Evolutionary conservation across 2,888 invertebrate species (phyloP).

Genomic region (Diaperis boleti): DNA sequence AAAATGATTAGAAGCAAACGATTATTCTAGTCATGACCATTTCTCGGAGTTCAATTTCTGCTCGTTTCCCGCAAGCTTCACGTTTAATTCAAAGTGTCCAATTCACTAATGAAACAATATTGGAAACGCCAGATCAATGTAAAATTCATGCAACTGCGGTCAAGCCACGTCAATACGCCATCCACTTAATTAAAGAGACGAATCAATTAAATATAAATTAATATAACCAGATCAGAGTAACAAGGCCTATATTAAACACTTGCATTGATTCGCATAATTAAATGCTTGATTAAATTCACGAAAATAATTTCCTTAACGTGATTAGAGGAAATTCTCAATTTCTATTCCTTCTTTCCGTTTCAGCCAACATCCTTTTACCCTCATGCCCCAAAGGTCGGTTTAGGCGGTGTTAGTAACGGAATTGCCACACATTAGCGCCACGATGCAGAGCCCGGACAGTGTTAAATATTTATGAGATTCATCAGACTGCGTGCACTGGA

Average conservation of each 20-base stretch:
- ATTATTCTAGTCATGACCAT: no score
- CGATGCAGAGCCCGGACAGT: constrained; percentile 43
- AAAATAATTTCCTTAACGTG: constrained; percentile 48
- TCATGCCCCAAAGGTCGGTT: constrained; percentile 40
- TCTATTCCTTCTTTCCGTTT: constrained; percentile 51
- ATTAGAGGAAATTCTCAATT: constrained; percentile 50
- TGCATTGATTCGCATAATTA: constrained; percentile 24
- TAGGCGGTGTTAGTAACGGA: constrained; percentile 45
- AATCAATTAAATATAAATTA: constrained; percentile 28
- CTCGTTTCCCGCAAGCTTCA: not conserved
- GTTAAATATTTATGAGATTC: constrained; percentile 53
- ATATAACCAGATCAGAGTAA: constrained; percentile 10
- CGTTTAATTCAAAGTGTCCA: constrained; percentile 1
- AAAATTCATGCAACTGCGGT: constrained; percentile 27
- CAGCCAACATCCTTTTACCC: constrained; percentile 44
- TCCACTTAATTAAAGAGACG: constrained; percentile 11
- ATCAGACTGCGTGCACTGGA: constrained; percentile 45
- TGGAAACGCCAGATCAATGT: constrained; percentile 10
- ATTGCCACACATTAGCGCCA: constrained; percentile 47
- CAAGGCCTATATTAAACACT: no score
- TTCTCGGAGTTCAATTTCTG: no score
- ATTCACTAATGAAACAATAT: constrained; percentile 17
- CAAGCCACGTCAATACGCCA: constrained; percentile 11
- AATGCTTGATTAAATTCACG: constrained; percentile 32
- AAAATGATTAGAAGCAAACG: no score